Base-by-base conservation (phyloP, 2,888 invertebrate genomes). In the Tetrapedia diversipes region DNA sequence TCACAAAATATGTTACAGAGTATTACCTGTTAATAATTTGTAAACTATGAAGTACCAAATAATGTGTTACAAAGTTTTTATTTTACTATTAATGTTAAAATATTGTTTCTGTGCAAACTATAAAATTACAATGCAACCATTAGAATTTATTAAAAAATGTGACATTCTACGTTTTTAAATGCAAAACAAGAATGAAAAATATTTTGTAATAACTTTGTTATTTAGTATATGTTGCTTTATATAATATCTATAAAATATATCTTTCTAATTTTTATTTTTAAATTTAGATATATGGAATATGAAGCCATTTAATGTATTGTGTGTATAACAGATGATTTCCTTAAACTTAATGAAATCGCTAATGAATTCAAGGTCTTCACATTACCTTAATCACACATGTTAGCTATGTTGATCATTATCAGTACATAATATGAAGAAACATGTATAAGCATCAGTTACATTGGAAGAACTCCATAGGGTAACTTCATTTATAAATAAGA, bases 351-450 rank as follows among this genome's bases (percentile, higher is more conserved):
- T 67, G 53, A 51, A 56, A 78, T 64, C 24, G 59, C 59, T 72
- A 67, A 69, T 60, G 39, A 69, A 69, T 22, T 64, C 77, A 74
- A 81, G 74, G 66, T 45, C 63, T 57, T 59, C 53, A 37, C 19
- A 60, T 70, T 47, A 63, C 43, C 24, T 51, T 60, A 66, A 22
- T 49, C 22, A 16, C 34, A 24, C 11, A 53, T 69, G 32, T 32
- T 56, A 29, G 29, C 29, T 41, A 59, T 71, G 59, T 76, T 66
- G 72, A 77, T 74, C 69, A 71, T 73, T 71, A 82, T 77, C 79
- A 76, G 53, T 77, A 67, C 39, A 43, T 73, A 72, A 41, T 47
- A 59, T 29, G 22, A 56, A 47, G 43, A 27, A 49, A 41, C 56
- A 41, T 56, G 22, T 11, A 27, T 37, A 19, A 39, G 41, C 14